phyloP scores from a whole-genome alignment of 1,140 invertebrate species.

The Pseudomyrmex sp. region DNA sequence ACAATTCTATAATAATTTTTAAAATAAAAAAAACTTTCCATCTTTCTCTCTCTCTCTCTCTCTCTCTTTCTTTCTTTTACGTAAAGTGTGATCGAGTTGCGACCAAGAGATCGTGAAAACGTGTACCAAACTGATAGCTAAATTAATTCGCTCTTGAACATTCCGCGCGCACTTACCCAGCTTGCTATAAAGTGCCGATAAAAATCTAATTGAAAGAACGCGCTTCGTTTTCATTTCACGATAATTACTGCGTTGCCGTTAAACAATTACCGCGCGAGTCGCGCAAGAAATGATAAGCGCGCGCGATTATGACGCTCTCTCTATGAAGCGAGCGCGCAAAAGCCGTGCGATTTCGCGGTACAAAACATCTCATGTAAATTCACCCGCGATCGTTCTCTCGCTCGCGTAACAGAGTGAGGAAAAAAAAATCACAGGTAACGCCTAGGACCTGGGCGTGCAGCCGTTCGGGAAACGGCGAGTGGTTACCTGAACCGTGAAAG shows the following conservation, averaged over 20 bases:
- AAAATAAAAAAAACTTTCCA: slow-evolving; percentile 10
- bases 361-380: slow-evolving; percentile 29
- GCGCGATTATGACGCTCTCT: slow-evolving; percentile 37
- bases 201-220: slow-evolving; percentile 45
- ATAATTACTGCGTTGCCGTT: slow-evolving; percentile 43
- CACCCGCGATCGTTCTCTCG: slow-evolving; percentile 2
- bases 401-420: not conserved
- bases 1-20: not conserved
- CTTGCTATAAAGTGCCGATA: slow-evolving; percentile 22
- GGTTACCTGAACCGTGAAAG: slow-evolving; percentile 31
- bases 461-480: not conserved
- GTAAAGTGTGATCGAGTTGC: slow-evolving; percentile 11
- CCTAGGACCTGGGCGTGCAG: not conserved
- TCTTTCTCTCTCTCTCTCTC: not conserved
- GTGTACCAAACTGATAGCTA: not conserved
- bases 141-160: slow-evolving; percentile 23
- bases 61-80: not conserved
- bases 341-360: not conserved
- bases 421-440: not conserved
- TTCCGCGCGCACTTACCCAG: not conserved
- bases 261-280: slow-evolving; percentile 8
- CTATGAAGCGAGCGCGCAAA: not conserved
- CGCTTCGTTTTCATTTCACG: slow-evolving; percentile 33
- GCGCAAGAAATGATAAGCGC: slow-evolving; percentile 13
- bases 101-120: not conserved